Conservation (phyloP, 2,888 invertebrate species). For the Diadromus collaris region DNA sequence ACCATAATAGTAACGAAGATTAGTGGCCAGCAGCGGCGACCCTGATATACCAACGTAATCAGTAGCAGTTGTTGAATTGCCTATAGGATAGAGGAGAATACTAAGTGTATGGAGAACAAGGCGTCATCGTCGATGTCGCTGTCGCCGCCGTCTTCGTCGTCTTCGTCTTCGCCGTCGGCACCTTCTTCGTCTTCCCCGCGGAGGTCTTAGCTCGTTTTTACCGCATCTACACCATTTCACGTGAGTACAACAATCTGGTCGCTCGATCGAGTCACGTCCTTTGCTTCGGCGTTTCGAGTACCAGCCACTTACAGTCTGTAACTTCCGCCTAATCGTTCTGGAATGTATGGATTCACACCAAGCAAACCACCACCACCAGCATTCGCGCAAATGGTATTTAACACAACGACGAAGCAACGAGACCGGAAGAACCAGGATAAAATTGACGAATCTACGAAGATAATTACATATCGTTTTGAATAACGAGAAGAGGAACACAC, state of each 20-base stretch:
- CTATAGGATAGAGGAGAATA: slow-evolving; percentile 11
- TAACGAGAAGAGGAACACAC: slow-evolving; percentile 50
- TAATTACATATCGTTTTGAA: slow-evolving; percentile 33
- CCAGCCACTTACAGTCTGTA: background rate
- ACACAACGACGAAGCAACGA: slow-evolving; percentile 25
- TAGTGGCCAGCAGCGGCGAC: slow-evolving; percentile 11
- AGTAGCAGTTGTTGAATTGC: slow-evolving; percentile 16
- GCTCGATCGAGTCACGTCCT: slow-evolving; percentile 12
- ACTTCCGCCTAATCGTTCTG: slow-evolving; percentile 22
- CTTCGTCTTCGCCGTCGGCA: slow-evolving; percentile 35
- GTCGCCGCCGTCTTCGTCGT: slow-evolving; percentile 37
- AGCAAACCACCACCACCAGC: slow-evolving; percentile 10
- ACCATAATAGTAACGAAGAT: slow-evolving; percentile 37
- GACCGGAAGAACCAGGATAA: slow-evolving; percentile 20
- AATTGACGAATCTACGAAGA: slow-evolving; percentile 47
- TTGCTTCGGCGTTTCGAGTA: background rate
- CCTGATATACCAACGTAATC: slow-evolving; percentile 12
- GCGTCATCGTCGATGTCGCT: slow-evolving; percentile 24
- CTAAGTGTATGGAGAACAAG: background rate
- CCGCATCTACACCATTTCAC: background rate
- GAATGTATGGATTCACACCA: background rate
- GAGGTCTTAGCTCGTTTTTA: slow-evolving; percentile 36
- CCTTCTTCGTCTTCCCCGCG: slow-evolving; percentile 52
- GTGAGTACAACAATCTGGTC: background rate
- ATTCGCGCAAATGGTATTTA: slow-evolving; percentile 1